Evolutionary conservation across 53 echinoderm and acorn worm species (phyloP), one percentile per base, ranked within the genome.

Genomic region (Holothuria scabra): DNA sequence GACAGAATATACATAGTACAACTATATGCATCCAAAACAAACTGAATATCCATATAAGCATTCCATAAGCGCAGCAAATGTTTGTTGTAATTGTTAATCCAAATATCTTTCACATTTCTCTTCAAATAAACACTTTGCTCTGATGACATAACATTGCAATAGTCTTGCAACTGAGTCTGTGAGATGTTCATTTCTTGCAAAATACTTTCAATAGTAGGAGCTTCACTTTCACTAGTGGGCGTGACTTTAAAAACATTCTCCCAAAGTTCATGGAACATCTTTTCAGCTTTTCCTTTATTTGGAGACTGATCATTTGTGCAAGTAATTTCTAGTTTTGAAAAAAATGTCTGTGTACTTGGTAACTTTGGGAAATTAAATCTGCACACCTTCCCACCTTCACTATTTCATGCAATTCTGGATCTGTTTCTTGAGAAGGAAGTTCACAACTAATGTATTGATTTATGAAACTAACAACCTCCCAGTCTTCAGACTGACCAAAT

Each of bases 341-440:
- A 63, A 74, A 91, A 91, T 85, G 90, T 90, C 18, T 28, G 16
- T 30, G 81, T 44, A 41, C 88, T 90, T 65, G 90, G 90, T 88
- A 84, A 87, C 59, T 85, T 76, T 65, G 93, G 93, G 26, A 90
- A 93, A 83, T 93, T 93, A 65, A 85, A 93, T 84, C 90, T 68
- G 69, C 93, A 93, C 12, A 46, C 46, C 24, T 59, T 87, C 19
- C 90, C 90, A 48, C 78, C 90, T 28, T 28, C 30, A 67, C 29
- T 67, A 20, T 67, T 19, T 33, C 68, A 67, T 67, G 32, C 20
- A 67, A 31, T 31, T 67, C 68, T 67, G 33, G 68, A 19, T 67
- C 68, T 28, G 68, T 67, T 3, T 19, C 6, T 32, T 9, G 26
- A 2, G 29, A 28, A 28, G 68, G 68, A 12, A 67, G 20, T 33